Conservation (phyloP, 2,888 invertebrate genomes). For the Dione juno region DNA sequence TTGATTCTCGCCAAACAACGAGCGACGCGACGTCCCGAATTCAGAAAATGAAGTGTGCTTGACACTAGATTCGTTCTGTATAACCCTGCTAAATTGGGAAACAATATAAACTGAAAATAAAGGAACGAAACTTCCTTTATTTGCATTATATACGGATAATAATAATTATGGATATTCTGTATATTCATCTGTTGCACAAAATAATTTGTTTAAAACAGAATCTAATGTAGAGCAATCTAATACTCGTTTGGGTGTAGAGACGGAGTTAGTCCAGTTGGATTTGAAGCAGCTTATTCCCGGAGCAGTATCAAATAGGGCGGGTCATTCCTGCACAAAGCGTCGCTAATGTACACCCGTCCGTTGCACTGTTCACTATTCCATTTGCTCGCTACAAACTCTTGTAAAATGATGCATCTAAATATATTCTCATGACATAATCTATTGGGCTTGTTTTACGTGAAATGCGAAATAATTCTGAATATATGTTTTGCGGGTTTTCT, state of each 20-base stretch:
- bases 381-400: conserved; percentile 73
- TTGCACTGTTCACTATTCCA: conserved; percentile 73
- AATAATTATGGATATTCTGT: neutral
- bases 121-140: neutral
- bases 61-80: too few relatives aligned
- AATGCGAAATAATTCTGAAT: too few relatives aligned
- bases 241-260: conserved; percentile 57
- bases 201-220: conserved; percentile 6
- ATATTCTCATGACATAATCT: neutral
- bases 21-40: too few relatives aligned
- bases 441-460: neutral
- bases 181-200: neutral
- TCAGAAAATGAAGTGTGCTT: too few relatives aligned
- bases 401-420: conserved; percentile 46
- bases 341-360: conserved; percentile 72
- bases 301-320: conserved; percentile 76
- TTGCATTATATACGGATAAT: too few relatives aligned
- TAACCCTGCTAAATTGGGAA: too few relatives aligned
- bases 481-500: too few relatives aligned
- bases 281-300: conserved; percentile 70
- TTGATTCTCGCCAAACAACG: too few relatives aligned
- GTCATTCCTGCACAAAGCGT: conserved; percentile 74
- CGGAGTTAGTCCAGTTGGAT: conserved; percentile 52
- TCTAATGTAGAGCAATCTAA: conserved; percentile 38
- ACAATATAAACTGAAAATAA: too few relatives aligned